Evolutionary conservation across 92 coral and sea anemone genomes (phyloP), one percentile per base, ranked within the genome.

Genomic region (Epizoanthus rinbou): DNA sequence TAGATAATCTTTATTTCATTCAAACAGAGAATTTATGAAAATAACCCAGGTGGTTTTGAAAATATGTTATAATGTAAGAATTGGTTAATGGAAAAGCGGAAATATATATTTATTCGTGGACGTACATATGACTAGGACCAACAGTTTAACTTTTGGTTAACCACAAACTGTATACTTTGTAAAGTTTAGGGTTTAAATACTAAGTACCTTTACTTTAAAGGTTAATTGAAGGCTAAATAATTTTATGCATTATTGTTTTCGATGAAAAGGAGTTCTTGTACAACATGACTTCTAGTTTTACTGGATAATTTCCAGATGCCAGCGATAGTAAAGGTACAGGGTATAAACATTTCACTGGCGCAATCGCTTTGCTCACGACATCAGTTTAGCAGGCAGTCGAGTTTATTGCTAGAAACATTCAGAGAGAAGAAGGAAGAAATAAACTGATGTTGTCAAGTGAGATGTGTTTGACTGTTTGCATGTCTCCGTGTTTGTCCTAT

Each of bases 381-480:
- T 37, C 31, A 28, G 72, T 67, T 67, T 33, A 31, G n/a, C 15
- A 70, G 21, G 75, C 75, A 70, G 75, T 11, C 33, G 16, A 70
- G 25, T n/a, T 43, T 62, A 11, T 53, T 37, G 70, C 15, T 57
- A 18, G 21, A 28, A n/a, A 16, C 18, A 47, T 47, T 47, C 37
- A 14, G 28, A 10, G 28, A 10, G 5, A 14, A 17, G 63, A 76
- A 60, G 58, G 57, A 18, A 21, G 22, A 78, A 67, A 78, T 62
- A 78, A 78, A 78, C 24, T 47, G 54, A 47, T 14, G 13, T 41
- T 78, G 3, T 41, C 25, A 78, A 41, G 65, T 19, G 17, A 78
- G 22, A 78, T 60, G 64, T 21, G 50, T 19, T 4, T 59, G 22
- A 50, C 41, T 60, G 0, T 43, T 56, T 43, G 57, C 43, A 60